Conservation (phyloP, 2,888 invertebrate genomes). For the Horisme vitalbata region DNA sequence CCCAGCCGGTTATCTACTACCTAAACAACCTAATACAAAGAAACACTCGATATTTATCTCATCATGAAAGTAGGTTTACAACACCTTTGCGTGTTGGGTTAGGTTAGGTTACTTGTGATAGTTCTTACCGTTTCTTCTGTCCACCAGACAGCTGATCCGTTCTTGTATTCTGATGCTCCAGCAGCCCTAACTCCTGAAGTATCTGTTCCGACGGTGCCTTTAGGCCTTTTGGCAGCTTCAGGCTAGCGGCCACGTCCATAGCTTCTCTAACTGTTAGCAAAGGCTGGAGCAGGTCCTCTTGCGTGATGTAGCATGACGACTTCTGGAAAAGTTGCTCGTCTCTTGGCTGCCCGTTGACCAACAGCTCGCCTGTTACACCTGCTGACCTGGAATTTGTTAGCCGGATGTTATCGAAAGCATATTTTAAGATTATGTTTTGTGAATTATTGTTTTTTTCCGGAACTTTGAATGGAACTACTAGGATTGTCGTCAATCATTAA, state of each 20-base stretch:
- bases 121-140: constrained; percentile 85
- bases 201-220: constrained; percentile 79
- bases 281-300: constrained; percentile 88
- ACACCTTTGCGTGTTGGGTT: too few relatives aligned
- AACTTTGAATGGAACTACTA: too few relatives aligned
- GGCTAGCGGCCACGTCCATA: constrained; percentile 89
- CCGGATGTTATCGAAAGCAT: not conserved
- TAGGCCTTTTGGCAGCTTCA: constrained; percentile 85
- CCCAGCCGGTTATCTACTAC: too few relatives aligned
- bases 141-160: constrained; percentile 88
- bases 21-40: too few relatives aligned
- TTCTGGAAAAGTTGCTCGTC: constrained; percentile 86
- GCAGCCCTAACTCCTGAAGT: constrained; percentile 84
- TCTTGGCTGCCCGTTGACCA: constrained; percentile 85
- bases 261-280: constrained; percentile 88
- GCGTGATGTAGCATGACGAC: constrained; percentile 92
- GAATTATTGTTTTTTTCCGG: too few relatives aligned
- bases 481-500: too few relatives aligned
- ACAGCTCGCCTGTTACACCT: constrained; percentile 86
- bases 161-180: constrained; percentile 84
- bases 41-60: too few relatives aligned
- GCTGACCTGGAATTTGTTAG: constrained; percentile 70
- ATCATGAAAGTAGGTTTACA: too few relatives aligned
- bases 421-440: too few relatives aligned
- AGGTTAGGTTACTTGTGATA: not conserved